phyloP scores from a whole-genome alignment of 2,113 vertebrate species.

The Macaca fascicularis region T2T-MFA8v1.1 NC_088380.1:64947001-64947500 shows the following conservation, averaged over 20 bases:
- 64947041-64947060: not conserved
- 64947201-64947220: not conserved
- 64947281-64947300: not conserved
- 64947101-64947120: not conserved
- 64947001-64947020: not conserved
- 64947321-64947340: not conserved
- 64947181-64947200: not conserved
- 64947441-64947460: not conserved
- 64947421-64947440: not conserved
- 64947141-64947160: not conserved
- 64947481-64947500: fast-evolving
- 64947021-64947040: not conserved
- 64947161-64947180: not conserved
- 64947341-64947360: not conserved
- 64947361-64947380: not conserved
- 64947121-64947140: not conserved
- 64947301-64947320: not conserved
- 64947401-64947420: not conserved
- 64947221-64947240: not conserved
- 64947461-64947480: not conserved
- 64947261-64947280: not conserved
- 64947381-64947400: not conserved
- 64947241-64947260: not conserved
- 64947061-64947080: not conserved
- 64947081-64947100: not conserved